phyloP scores from a whole-genome alignment of 2,888 invertebrate species.

The Troglohyphantes excavatus region DNA sequence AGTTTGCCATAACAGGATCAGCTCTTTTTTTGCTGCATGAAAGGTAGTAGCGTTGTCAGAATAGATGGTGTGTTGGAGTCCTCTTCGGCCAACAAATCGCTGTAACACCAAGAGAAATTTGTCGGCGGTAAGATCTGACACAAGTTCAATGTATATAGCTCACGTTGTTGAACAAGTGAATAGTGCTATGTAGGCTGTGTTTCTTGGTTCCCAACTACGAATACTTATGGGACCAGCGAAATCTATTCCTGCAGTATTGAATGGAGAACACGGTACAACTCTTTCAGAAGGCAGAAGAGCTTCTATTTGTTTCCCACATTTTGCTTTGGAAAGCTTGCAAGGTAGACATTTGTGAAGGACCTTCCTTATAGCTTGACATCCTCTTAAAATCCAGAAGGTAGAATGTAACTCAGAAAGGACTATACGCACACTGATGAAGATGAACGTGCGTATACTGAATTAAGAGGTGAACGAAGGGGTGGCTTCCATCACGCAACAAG shows the following conservation, averaged over 20 bases:
- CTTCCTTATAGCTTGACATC: background rate
- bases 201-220: background rate
- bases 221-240: background rate
- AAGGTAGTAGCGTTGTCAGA: background rate
- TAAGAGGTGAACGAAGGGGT: background rate
- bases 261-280: background rate
- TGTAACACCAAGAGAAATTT: conserved; percentile 23
- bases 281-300: conserved; percentile 10
- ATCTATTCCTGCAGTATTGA: background rate
- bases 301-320: conserved; percentile 27
- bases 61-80: conserved; percentile 17
- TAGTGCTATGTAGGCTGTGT: conserved; percentile 3
- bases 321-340: background rate
- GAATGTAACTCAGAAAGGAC: background rate
- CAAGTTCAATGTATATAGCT: background rate
- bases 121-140: background rate
- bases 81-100: conserved; percentile 22
- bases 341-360: background rate
- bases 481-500: conserved; percentile 3
- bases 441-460: background rate
- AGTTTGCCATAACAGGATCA: background rate
- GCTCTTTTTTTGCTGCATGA: conserved; percentile 16
- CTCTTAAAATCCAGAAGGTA: background rate
- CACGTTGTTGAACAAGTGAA: conserved; percentile 14
- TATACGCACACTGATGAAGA: conserved; percentile 3